These are phyloP conservation scores for Caenorhabditis drosophilae DNA, from an alignment of 2,888 invertebrate species.

Conservation along the genomic window DNA sequence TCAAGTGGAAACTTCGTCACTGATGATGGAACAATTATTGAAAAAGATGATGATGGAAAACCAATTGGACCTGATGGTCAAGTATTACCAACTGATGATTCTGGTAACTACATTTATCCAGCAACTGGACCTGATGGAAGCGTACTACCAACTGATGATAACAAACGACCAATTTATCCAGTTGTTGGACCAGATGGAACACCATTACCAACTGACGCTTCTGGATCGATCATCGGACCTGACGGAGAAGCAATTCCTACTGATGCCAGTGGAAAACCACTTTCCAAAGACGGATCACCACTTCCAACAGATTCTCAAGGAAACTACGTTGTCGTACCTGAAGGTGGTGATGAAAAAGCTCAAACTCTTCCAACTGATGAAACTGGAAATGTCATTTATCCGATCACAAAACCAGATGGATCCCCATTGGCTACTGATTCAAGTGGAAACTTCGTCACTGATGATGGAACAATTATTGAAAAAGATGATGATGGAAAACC, in stretches of 20 bases:
- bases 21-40: slow-evolving; percentile 6
- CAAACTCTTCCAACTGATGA: slow-evolving; percentile 20
- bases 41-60: slow-evolving; percentile 6
- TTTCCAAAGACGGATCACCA: slow-evolving; percentile 22
- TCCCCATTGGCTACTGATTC: slow-evolving; percentile 7
- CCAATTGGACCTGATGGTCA: slow-evolving; percentile 25
- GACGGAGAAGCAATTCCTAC: slow-evolving; percentile 24
- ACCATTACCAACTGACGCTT: slow-evolving; percentile 28
- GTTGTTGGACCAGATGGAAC: slow-evolving; percentile 30
- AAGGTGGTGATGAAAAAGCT: not conserved
- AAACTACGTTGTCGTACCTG: slow-evolving; percentile 15
- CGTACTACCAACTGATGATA: slow-evolving; percentile 18
- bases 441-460: slow-evolving; percentile 14
- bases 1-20: slow-evolving; percentile 1
- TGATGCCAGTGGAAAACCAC: slow-evolving; percentile 17
- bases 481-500: slow-evolving; percentile 5
- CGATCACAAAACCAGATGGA: slow-evolving; percentile 24
- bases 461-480: slow-evolving; percentile 5
- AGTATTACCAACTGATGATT: slow-evolving; percentile 11
- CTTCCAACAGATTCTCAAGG: slow-evolving; percentile 36
- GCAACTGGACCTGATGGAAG: slow-evolving; percentile 20
- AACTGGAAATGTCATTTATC: slow-evolving; percentile 11
- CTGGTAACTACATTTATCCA: slow-evolving; percentile 9
- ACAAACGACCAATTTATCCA: slow-evolving; percentile 1
- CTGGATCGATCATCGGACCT: slow-evolving; percentile 23